Conservation (phyloP, 2,797 vertebrate species). For the Oreonectes daqikongensis region DNA sequence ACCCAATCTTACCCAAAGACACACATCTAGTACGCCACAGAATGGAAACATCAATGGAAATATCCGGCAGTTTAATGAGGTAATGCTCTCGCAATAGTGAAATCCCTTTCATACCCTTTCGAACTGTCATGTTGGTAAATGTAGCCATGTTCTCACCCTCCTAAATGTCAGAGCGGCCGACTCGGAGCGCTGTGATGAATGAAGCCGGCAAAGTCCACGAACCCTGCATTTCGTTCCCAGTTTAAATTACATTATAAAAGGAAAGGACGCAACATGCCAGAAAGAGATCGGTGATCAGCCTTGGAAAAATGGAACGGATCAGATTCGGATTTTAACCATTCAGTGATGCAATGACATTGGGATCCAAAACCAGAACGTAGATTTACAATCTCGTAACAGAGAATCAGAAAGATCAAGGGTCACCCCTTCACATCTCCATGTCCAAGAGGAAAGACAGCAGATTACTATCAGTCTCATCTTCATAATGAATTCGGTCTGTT, state of each 20-base stretch:
- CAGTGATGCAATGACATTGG: constrained; percentile 48
- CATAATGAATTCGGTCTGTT: constrained; percentile 37
- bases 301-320: constrained; percentile 29
- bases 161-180: not conserved
- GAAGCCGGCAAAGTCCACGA: not conserved
- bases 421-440: constrained; percentile 6
- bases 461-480: constrained; percentile 14
- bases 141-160: constrained; percentile 9
- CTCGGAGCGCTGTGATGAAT: constrained; percentile 20
- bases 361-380: not conserved
- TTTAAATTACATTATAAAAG: constrained; percentile 27
- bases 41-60: constrained; percentile 30
- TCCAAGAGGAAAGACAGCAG: constrained; percentile 19
- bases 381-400: constrained; percentile 49
- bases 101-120: constrained; percentile 34
- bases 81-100: constrained; percentile 43
- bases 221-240: constrained; percentile 6
- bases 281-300: constrained; percentile 3
- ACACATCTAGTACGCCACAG: not conserved
- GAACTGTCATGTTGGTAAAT: constrained; percentile 38
- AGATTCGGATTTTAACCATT: constrained; percentile 28
- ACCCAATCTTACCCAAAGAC: constrained; percentile 29
- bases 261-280: constrained; percentile 17
- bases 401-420: constrained; percentile 51
- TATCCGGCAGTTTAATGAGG: constrained; percentile 39